A percentile compares a stretch with the other conserved stretches of the same genome.
phyloP scores from a whole-genome alignment of 2,797 vertebrate species.

The Acipenser oxyrinchus region DNA sequence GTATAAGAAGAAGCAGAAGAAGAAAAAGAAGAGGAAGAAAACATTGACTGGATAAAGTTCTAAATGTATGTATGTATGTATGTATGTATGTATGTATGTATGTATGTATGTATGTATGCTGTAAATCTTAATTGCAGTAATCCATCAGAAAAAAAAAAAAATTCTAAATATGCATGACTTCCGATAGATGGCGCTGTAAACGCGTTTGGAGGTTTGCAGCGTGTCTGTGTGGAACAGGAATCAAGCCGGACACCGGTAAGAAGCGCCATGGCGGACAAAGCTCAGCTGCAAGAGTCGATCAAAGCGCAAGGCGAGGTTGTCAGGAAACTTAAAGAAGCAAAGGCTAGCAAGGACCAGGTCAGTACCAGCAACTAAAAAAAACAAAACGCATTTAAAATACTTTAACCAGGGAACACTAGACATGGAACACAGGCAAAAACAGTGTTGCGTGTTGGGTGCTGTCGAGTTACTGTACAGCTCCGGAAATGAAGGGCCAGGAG shows the following conservation, averaged over 20 bases:
- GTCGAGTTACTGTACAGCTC: not conserved
- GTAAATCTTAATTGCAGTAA: too few species aligned
- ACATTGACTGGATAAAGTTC: too few species aligned
- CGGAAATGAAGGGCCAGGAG: not conserved
- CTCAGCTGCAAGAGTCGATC: constrained; percentile 56
- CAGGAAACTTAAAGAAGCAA: constrained; percentile 58
- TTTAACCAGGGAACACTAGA: not conserved
- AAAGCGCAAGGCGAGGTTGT: constrained; percentile 66
- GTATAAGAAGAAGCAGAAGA: too few species aligned
- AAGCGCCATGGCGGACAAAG: constrained; percentile 52
- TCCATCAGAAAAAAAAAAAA: too few species aligned
- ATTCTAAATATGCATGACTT: too few species aligned
- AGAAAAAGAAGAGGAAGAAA: too few species aligned
- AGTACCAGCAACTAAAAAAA: constrained; percentile 26
- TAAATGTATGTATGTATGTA: too few species aligned
- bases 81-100: too few species aligned
- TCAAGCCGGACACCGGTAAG: not conserved
- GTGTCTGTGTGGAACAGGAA: not conserved
- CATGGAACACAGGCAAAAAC: not conserved
- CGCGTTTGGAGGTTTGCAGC: not conserved
- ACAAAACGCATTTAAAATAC: not conserved
- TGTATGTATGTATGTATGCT: too few species aligned
- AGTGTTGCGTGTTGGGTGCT: not conserved
- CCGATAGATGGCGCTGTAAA: not conserved
- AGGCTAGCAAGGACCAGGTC: constrained; percentile 64